phyloP scores from a whole-genome alignment of 2,888 invertebrate species.

The Drosophila subquinaria region DNA sequence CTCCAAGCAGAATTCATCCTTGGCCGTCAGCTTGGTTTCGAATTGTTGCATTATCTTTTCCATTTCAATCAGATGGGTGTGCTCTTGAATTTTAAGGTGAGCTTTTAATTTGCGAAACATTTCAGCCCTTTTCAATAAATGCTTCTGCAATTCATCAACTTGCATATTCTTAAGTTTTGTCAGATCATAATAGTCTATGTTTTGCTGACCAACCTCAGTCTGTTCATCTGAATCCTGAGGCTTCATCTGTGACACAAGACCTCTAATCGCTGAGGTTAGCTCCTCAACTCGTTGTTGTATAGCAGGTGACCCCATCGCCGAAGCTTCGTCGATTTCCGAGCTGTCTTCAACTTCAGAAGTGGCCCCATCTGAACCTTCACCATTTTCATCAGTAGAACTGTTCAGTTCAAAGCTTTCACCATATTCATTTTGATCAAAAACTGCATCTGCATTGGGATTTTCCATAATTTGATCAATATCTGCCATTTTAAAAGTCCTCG shows the following conservation, averaged over 20 bases:
- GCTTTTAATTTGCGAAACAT: slow-evolving; percentile 8
- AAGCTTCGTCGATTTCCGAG: background rate
- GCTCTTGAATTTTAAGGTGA: slow-evolving; percentile 25
- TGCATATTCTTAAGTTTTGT: slow-evolving; percentile 10
- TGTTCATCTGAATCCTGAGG: background rate
- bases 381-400: background rate
- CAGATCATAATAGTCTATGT: background rate
- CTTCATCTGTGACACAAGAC: background rate
- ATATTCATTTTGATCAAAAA: background rate
- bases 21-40: no score
- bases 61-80: slow-evolving; percentile 17
- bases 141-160: slow-evolving; percentile 23
- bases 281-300: background rate
- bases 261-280: background rate
- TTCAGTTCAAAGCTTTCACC: background rate
- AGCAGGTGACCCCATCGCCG: no score
- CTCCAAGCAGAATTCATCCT: no score
- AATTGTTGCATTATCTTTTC: no score
- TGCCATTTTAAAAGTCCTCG: background rate
- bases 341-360: no score
- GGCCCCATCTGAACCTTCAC: background rate
- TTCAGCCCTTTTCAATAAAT: slow-evolving; percentile 2
- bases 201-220: background rate
- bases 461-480: background rate
- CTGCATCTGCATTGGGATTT: background rate